These are phyloP conservation scores for Drosophila quinaria DNA, from an alignment of 2,888 invertebrate genomes.

Conservation along the genomic window DNA sequence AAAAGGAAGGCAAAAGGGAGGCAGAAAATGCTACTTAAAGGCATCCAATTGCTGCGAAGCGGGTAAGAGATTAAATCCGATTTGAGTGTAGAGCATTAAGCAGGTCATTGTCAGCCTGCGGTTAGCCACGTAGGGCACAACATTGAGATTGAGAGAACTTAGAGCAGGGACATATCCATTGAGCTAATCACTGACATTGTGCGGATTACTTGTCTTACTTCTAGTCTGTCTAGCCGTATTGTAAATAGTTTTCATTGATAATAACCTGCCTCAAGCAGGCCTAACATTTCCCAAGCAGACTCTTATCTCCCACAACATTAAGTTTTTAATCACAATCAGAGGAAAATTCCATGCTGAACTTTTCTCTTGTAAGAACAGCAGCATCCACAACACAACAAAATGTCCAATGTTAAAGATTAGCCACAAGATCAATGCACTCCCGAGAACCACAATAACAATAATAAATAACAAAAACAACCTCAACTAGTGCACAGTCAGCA, in stretches of 20 bases:
- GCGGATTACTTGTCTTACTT: slow-evolving; percentile 46
- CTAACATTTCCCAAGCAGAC: neutral
- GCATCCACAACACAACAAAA: slow-evolving; percentile 11
- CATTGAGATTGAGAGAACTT: slow-evolving; percentile 16
- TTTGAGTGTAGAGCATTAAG: slow-evolving; percentile 29
- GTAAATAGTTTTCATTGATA: neutral
- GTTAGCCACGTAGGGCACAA: slow-evolving; percentile 15
- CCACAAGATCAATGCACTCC: slow-evolving; percentile 68
- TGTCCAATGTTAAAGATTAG: slow-evolving; percentile 58
- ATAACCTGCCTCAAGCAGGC: slow-evolving; percentile 47
- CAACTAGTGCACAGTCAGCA: neutral
- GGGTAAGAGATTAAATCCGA: slow-evolving; percentile 60
- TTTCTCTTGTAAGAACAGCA: neutral
- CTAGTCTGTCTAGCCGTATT: neutral
- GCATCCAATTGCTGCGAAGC: slow-evolving; percentile 68
- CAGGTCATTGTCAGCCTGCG: slow-evolving; percentile 47
- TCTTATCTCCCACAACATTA: slow-evolving; percentile 23
- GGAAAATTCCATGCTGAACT: slow-evolving; percentile 56
- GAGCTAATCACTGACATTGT: slow-evolving; percentile 39
- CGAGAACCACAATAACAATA: slow-evolving; percentile 16
- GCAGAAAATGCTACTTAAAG: slow-evolving; percentile 71
- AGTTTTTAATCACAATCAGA: slow-evolving; percentile 3
- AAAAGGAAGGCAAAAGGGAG: slow-evolving; percentile 8
- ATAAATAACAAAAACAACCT: neutral
- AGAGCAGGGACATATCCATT: slow-evolving; percentile 14